Evolutionary conservation across 2,113 vertebrate species (phyloP), one percentile per base, ranked within the genome.

Genomic region (Nansenia antarctica): DNA sequence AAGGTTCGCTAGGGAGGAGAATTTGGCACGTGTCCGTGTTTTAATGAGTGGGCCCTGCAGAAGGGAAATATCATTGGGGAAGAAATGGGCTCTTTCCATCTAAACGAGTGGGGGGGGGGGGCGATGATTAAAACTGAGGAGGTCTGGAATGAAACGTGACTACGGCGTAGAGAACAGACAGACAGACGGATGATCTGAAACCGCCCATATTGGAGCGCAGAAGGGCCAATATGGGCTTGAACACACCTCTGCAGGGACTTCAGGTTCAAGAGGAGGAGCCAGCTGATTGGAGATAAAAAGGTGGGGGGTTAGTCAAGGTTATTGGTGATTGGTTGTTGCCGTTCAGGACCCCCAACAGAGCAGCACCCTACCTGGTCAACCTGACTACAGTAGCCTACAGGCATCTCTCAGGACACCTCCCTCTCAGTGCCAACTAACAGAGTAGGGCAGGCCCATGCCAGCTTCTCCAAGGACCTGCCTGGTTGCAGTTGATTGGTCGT

Each of bases 191-290:
- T 42, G 14, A 20, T 75, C 73, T 80, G 86, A 68, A 84, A 78
- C 80, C 76, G 92, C 86, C 91, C 67, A 82, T 90, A 88, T 91
- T 90, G 85, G 63, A 26, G 34, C 14, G 55, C 69, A 45, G n/a
- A n/a, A 2, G 3, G 1, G 73, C 83, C 87, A 90, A 91, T 90
- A 92, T 81, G 79, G 92, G 88, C 85, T 82, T 80, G 62, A 81
- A 94, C 95, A 94, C 94, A 98, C 96, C 96, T 98, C 95, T 8
- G 92, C 86, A 45, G 93, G 82, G 87, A 88, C 93, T 85, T 97
- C 95, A 15, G 93, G 85, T 79, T 98, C 96, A 29, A 94, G 94
- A 49, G 94, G 88, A 22, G 93, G 95, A 72, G 94, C 93, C 92
- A 95, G 95, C 96, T 97, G 83, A 89, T 91, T 89, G 90, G 93